Base-by-base conservation (phyloP, 2,888 invertebrate species). In the Noctua janthe region DNA sequence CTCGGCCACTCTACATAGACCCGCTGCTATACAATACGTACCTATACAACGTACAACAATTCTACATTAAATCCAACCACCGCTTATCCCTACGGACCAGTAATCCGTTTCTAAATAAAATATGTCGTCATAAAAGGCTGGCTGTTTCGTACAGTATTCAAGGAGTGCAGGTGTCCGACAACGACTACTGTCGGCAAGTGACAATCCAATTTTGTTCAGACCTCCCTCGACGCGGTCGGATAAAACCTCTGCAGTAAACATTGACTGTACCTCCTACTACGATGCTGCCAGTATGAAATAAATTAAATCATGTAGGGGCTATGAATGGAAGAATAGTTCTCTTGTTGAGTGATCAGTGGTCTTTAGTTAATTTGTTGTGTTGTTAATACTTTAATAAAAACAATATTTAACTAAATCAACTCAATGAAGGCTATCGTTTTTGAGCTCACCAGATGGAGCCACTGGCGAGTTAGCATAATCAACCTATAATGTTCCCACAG, bases 191-290 rank as follows among this genome's bases (percentile, higher is more conserved):
- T 67, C 81, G 75, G 62, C 74, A 47, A 75, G 80, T 87, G 88
- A 85, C 85, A 89, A 81, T 89, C 78, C 89, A 89, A 87, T 87
- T 87, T 86, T 74, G 71, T 67, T 77, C 81, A 73, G 81, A 85
- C 62, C 72, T 78, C 85, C 78, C 87, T 76, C 35, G 43, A 70
- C 72, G 70, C 70, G 43, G 54, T 76, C 13, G 76, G 56, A 67
- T 82, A 67, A 83, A 88, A 82, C 77, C 83, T 78, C 71, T 59
- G 39, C 51, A 74, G 82, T 77, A 85, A 85, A 86, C 89, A 89
- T 81, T 81, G 85, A 74, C 80, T 84, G n/a, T 51, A 59, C 43
- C 43, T 43, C 47, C 47, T 47, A 47, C 66, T 71, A n/a, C 39
- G 62, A 72, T 73, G 83, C 78, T 56, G 35, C 76, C 47, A 59